phyloP scores from a whole-genome alignment of 2,888 invertebrate species.

The Cerceris rybyensis region DNA sequence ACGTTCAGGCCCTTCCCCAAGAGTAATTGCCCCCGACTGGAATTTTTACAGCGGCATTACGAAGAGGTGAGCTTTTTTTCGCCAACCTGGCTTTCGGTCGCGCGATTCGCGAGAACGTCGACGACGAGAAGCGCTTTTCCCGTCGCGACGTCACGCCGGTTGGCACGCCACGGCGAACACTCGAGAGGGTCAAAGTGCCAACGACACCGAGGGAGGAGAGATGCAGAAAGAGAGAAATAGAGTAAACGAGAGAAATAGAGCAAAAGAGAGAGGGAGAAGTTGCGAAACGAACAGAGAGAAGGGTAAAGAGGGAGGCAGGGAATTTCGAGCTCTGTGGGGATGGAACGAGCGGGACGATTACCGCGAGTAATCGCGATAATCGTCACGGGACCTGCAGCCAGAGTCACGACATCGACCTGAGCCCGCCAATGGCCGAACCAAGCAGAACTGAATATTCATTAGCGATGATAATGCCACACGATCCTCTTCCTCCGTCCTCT shows the following conservation, averaged over 20 bases:
- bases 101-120: background rate
- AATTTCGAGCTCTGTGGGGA: constrained; percentile 39
- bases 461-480: constrained; percentile 74
- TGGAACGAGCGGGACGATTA: constrained; percentile 55
- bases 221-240: background rate
- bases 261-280: background rate
- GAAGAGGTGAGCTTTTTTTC: background rate
- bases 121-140: background rate
- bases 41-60: constrained; percentile 48
- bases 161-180: constrained; percentile 4
- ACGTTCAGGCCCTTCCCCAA: constrained; percentile 28
- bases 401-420: constrained; percentile 70
- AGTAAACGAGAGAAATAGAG: background rate
- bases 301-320: background rate
- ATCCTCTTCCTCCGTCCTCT: constrained; percentile 53
- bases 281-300: background rate
- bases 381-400: constrained; percentile 60
- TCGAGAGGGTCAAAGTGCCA: constrained; percentile 1
- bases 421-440: constrained; percentile 69
- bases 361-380: constrained; percentile 65
- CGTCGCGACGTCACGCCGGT: background rate
- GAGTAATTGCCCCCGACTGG: constrained; percentile 48
- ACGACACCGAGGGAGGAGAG: background rate
- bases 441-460: constrained; percentile 78
- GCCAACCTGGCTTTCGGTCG: background rate